These are phyloP conservation scores for Parnassius glacialis DNA, from an alignment of 2,888 invertebrate genomes.

Conservation along the genomic window DNA sequence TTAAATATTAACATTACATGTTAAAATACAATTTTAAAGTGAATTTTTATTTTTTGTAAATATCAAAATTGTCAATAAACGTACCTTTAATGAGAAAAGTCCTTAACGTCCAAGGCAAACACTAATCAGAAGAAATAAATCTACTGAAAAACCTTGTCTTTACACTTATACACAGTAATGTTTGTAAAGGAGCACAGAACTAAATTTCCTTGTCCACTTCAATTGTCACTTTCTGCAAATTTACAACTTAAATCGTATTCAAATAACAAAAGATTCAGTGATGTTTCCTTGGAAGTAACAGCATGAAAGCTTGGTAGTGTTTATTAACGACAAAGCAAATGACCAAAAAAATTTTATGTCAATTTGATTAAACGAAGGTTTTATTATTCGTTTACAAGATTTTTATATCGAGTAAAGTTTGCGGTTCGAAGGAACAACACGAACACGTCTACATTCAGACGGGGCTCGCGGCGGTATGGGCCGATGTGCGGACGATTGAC, in stretches of 20 bases:
- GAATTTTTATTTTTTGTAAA: neutral
- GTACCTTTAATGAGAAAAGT: conserved; percentile 20
- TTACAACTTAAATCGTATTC: conserved; percentile 32
- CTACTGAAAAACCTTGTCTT: conserved; percentile 32
- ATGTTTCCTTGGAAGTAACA: neutral
- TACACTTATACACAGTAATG: conserved; percentile 57
- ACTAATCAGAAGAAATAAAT: conserved; percentile 9
- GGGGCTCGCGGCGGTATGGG: conserved; percentile 66
- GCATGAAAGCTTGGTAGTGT: neutral
- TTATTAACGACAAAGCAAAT: conserved; percentile 1
- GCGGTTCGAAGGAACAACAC: conserved; percentile 32
- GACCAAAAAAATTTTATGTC: conserved; percentile 3
- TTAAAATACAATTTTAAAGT: too few species aligned
- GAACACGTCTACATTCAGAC: conserved; percentile 45
- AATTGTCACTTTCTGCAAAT: conserved; percentile 57
- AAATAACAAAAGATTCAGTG: conserved; percentile 19
- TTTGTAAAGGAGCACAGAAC: conserved; percentile 48
- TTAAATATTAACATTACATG: too few species aligned
- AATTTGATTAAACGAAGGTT: conserved; percentile 29
- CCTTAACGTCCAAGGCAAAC: conserved; percentile 21
- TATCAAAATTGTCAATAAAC: neutral
- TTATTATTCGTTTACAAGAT: conserved; percentile 40
- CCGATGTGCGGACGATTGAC: conserved; percentile 43
- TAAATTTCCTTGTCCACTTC: conserved; percentile 53
- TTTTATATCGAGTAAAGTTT: conserved; percentile 73